A percentile compares a stretch with the other conserved stretches of the same genome.
Conservation (phyloP, 2,113 vertebrate genomes). For the Lepidiolamprologus cunningtoni region DNA sequence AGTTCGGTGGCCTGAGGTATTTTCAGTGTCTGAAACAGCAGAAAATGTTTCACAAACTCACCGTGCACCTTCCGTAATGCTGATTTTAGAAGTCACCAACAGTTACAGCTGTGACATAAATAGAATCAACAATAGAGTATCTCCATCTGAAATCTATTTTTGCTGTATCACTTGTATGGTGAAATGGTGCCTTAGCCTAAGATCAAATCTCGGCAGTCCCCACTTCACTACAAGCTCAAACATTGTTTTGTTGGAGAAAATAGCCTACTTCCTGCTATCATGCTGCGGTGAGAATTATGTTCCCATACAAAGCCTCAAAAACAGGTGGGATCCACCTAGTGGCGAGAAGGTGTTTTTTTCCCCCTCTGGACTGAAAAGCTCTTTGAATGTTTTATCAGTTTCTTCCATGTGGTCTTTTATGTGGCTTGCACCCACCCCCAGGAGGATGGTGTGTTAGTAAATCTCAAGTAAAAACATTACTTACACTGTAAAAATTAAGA, state of each 20-base stretch:
- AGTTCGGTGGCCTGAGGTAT: neutral
- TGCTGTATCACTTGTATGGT: neutral
- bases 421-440: neutral
- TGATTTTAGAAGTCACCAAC: neutral
- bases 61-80: neutral
- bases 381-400: neutral
- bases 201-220: neutral
- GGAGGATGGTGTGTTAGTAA: neutral
- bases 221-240: neutral
- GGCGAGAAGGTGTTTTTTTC: neutral
- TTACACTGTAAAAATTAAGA: neutral
- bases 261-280: neutral
- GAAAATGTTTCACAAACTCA: neutral
- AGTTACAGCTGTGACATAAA: neutral
- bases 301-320: neutral
- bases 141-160: neutral
- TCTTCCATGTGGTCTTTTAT: slow-evolving; percentile 8
- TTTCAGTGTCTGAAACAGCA: neutral
- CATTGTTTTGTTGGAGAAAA: neutral
- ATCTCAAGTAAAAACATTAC: neutral
- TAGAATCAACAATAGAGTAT: neutral
- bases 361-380: neutral
- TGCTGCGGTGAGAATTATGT: neutral
- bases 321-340: slow-evolving; percentile 9
- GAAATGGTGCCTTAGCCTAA: neutral